These are phyloP conservation scores for Xiphorhynchus elegans DNA, from an alignment of 2,113 vertebrate genomes.

Conservation along the genomic window DNA sequence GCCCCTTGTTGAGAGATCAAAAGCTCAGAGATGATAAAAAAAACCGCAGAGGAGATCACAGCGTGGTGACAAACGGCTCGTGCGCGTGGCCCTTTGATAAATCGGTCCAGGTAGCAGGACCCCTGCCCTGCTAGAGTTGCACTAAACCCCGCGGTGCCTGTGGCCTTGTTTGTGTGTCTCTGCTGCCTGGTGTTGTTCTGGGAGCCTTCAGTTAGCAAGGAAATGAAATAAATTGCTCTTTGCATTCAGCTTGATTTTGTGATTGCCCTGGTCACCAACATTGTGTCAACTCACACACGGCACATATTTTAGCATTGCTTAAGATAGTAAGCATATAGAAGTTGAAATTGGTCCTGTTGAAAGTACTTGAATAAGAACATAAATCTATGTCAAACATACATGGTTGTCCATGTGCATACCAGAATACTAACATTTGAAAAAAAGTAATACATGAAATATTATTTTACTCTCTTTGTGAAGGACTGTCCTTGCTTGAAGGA, in stretches of 20 bases:
- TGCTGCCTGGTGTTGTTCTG: not conserved
- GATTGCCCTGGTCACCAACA: not conserved
- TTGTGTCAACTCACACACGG: not conserved
- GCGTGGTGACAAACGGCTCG: not conserved
- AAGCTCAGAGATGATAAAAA: not conserved
- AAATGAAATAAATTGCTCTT: not conserved
- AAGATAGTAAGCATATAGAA: not conserved
- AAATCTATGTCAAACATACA: not conserved
- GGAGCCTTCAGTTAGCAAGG: not conserved
- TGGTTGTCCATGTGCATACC: not conserved
- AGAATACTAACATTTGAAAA: not conserved
- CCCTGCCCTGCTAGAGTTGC: not conserved
- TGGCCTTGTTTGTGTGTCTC: not conserved
- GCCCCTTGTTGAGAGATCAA: not conserved
- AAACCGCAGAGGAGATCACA: not conserved
- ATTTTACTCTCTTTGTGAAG: not conserved
- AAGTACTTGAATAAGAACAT: not conserved
- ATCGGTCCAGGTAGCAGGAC: not conserved
- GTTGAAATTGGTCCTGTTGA: not conserved
- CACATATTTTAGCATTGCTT: not conserved
- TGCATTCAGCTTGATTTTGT: not conserved
- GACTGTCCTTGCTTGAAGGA: not conserved
- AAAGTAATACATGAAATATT: not conserved
- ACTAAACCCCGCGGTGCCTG: not conserved
- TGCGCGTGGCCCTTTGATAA: not conserved